These are phyloP conservation scores for Acanthopagrus latus DNA, from an alignment of 2,797 vertebrate genomes.

Conservation along the genomic window DNA sequence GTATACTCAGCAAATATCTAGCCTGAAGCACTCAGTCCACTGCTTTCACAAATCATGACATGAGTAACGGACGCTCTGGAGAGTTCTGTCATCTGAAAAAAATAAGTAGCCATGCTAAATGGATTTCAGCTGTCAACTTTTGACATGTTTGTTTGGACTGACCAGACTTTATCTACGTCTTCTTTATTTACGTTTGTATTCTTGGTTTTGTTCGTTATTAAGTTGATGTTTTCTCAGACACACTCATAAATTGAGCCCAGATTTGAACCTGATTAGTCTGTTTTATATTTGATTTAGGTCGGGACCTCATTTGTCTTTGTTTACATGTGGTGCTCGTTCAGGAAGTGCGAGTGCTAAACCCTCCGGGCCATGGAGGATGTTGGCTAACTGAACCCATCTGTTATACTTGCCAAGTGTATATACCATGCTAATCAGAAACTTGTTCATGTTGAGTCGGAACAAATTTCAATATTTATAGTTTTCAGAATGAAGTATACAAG, in stretches of 20 bases:
- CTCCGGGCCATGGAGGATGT: slow-evolving; percentile 68
- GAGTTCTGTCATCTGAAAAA: slow-evolving; percentile 37
- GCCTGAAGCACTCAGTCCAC: neutral
- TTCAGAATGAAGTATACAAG: neutral
- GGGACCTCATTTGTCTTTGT: slow-evolving; percentile 60
- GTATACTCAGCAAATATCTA: slow-evolving; percentile 10
- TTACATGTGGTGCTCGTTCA: slow-evolving; percentile 56
- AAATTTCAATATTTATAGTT: slow-evolving; percentile 26
- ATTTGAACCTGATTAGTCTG: slow-evolving; percentile 40
- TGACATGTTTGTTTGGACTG: slow-evolving; percentile 2
- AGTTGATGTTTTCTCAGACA: slow-evolving; percentile 5
- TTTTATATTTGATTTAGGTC: slow-evolving; percentile 46
- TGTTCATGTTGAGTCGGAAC: slow-evolving; percentile 25
- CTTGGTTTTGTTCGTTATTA: slow-evolving; percentile 1
- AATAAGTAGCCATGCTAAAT: slow-evolving; percentile 6
- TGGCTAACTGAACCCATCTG: slow-evolving; percentile 69
- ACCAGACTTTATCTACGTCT: neutral
- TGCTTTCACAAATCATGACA: slow-evolving; percentile 29
- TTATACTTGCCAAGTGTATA: slow-evolving; percentile 29
- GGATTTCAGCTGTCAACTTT: slow-evolving; percentile 9
- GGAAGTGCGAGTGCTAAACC: slow-evolving; percentile 63
- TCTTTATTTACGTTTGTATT: neutral
- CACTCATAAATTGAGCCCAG: slow-evolving; percentile 1
- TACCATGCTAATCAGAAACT: slow-evolving; percentile 46
- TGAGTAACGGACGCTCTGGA: slow-evolving; percentile 25